Percentiles rank a stretch among this genome's conserved stretches.
phyloP scores from a whole-genome alignment of 2,888 invertebrate species.

The Napeogenes sylphis region DNA sequence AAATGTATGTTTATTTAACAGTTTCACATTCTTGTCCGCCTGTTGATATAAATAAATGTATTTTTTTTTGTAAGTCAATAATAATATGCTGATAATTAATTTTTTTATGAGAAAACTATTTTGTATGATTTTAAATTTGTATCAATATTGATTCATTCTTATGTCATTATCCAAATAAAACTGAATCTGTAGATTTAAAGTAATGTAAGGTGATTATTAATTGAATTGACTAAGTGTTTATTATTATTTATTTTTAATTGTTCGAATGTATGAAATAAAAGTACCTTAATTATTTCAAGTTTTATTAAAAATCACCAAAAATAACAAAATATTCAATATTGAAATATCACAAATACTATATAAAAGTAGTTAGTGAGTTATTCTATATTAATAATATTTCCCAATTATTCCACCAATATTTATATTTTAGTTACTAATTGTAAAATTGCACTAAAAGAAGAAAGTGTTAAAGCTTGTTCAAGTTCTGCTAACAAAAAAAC shows the following conservation, averaged over 20 bases:
- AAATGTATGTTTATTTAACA: too few relatives aligned
- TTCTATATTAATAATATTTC: too few relatives aligned
- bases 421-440: too few relatives aligned
- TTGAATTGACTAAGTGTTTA: constrained; percentile 20
- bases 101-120: too few relatives aligned
- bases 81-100: too few relatives aligned
- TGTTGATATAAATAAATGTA: too few relatives aligned
- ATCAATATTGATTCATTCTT: constrained; percentile 1
- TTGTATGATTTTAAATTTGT: constrained; percentile 1
- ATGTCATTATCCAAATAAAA: constrained; percentile 3
- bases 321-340: constrained; percentile 9
- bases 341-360: not conserved
- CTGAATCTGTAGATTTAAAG: constrained; percentile 6
- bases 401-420: too few relatives aligned
- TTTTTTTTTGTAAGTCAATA: not conserved
- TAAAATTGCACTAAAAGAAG: too few relatives aligned
- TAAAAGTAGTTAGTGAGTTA: not conserved
- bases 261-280: constrained; percentile 40
- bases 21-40: too few relatives aligned
- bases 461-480: too few relatives aligned
- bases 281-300: constrained; percentile 17
- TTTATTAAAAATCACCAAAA: constrained; percentile 24
- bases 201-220: constrained; percentile 22
- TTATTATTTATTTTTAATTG: constrained; percentile 44
- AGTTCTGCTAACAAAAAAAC: too few relatives aligned